Evolutionary conservation across 2,113 vertebrate species (phyloP).

Genomic region (Sapayoa aenigma): DNA sequence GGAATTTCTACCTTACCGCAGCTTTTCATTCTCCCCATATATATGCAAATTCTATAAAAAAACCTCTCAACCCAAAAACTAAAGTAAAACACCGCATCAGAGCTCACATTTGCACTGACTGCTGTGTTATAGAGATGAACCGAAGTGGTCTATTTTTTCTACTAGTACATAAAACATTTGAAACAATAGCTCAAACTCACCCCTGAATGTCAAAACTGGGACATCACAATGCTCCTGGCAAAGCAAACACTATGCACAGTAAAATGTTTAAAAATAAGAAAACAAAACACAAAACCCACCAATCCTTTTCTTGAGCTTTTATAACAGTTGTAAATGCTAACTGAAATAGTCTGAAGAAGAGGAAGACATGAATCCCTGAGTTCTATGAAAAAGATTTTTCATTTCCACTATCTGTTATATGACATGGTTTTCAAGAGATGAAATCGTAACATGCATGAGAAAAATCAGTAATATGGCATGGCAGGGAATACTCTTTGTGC

Average conservation of each 20-base stretch:
- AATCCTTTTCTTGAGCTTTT: not conserved
- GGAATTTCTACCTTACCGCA: not conserved
- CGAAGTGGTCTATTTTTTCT: not conserved
- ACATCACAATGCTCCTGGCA: not conserved
- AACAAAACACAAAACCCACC: fast-evolving
- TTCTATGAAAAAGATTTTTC: not conserved
- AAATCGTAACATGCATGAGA: not conserved
- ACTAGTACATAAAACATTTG: not conserved
- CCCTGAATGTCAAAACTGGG: not conserved
- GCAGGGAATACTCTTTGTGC: not conserved
- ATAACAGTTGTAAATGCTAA: not conserved
- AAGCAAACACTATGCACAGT: not conserved
- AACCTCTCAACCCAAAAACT: not conserved
- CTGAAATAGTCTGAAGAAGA: not conserved
- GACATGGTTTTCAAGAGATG: not conserved
- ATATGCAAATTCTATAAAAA: not conserved
- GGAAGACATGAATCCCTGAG: not conserved
- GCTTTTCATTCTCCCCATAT: not conserved
- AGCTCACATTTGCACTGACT: not conserved
- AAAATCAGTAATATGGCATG: not conserved
- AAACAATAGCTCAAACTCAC: not conserved
- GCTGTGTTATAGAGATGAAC: not conserved
- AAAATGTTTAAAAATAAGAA: not conserved
- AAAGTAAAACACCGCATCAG: not conserved
- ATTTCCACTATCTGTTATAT: not conserved